Conservation (phyloP, 2,113 vertebrate species). For the Pleuronectes platessa region DNA sequence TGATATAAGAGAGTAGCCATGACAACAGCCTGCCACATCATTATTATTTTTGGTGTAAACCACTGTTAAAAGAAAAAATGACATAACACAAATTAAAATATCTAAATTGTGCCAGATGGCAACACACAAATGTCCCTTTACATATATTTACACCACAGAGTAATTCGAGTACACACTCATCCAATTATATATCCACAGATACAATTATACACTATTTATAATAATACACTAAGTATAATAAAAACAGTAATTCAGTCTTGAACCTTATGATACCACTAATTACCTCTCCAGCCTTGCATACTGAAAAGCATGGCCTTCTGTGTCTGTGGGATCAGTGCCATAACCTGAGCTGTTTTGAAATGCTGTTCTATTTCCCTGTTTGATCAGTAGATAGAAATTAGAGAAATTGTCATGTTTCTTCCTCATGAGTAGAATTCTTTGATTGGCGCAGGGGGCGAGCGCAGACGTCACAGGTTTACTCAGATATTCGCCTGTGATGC, state of each 20-base stretch:
- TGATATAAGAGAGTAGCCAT: slow-evolving; percentile 15
- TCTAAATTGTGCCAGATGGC: too few relatives aligned
- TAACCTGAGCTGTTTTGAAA: too few relatives aligned
- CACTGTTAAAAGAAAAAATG: background rate
- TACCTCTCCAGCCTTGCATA: too few relatives aligned
- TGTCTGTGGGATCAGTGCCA: too few relatives aligned
- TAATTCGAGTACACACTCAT: too few relatives aligned
- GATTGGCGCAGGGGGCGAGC: background rate
- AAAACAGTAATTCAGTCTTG: background rate
- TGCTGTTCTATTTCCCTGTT: too few relatives aligned
- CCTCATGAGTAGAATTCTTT: background rate
- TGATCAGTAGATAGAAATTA: too few relatives aligned
- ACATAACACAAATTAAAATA: background rate
- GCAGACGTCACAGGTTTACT: slow-evolving; percentile 22
- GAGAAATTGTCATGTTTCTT: background rate
- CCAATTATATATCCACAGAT: too few relatives aligned
- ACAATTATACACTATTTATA: background rate
- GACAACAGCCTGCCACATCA: background rate
- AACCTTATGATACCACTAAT: background rate
- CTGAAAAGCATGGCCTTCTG: too few relatives aligned
- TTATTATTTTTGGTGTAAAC: background rate
- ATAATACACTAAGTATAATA: too few relatives aligned
- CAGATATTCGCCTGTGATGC: slow-evolving; percentile 27
- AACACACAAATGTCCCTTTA: too few relatives aligned
- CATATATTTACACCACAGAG: background rate